These are phyloP conservation scores for Hippocampus mohnikei DNA, from an alignment of 2,113 vertebrate species.

Conservation along the genomic window DNA sequence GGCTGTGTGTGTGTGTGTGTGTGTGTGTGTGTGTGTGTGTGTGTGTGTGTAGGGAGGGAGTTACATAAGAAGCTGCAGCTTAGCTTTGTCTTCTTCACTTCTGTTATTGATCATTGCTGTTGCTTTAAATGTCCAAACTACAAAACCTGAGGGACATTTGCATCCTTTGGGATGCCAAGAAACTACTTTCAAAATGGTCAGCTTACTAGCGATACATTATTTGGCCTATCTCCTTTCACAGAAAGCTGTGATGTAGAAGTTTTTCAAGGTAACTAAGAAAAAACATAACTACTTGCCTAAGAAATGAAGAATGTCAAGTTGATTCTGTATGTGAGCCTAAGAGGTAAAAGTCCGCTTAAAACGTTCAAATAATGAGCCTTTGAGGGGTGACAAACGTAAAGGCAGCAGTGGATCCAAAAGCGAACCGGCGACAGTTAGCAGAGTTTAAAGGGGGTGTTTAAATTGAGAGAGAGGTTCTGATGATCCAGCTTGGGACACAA, in stretches of 20 bases:
- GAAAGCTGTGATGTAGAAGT: neutral
- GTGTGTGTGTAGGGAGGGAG: conserved; percentile 7
- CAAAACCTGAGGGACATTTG: neutral
- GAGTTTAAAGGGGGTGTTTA: too few relatives aligned
- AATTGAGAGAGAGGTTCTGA: too few relatives aligned
- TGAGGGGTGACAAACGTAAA: too few relatives aligned
- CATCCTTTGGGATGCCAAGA: neutral
- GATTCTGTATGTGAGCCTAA: neutral
- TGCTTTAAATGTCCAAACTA: neutral
- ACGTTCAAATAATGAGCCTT: neutral
- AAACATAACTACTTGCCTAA: neutral
- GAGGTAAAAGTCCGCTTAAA: neutral
- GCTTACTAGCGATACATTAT: neutral
- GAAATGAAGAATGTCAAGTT: neutral
- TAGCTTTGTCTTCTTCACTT: conserved; percentile 37
- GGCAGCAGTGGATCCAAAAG: too few relatives aligned
- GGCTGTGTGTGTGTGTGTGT: neutral
- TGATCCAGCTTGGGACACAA: too few relatives aligned
- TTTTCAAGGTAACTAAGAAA: neutral
- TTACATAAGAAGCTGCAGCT: conserved; percentile 48
- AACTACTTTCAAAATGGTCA: too few relatives aligned
- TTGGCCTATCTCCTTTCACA: neutral
- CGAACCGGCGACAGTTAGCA: too few relatives aligned
- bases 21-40: too few relatives aligned
- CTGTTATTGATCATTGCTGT: neutral